Evolutionary conservation across 2,113 vertebrate species (phyloP), one percentile per base, ranked within the genome.

Genomic region (Electrona antarctica): DNA sequence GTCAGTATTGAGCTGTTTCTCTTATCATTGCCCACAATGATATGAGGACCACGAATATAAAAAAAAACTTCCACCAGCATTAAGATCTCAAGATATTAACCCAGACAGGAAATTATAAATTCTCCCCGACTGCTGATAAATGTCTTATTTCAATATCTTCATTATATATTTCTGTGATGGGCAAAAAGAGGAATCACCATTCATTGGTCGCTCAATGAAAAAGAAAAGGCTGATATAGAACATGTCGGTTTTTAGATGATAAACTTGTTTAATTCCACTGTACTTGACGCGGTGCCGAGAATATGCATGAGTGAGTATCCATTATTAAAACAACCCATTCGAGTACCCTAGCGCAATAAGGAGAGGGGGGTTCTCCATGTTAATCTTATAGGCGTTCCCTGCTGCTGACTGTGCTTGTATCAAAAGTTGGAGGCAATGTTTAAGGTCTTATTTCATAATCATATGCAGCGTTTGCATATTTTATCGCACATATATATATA

Each of bases 291-390:
- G 61, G 80, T 41, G 15, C 63, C 65, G 77, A 80, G 80, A 84
- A 90, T 90, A 86, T 89, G 69, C 87, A 90, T 90, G 87, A 83
- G 87, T 81, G 74, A 86, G 67, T 83, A 82, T 91, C 85, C 84
- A 92, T 90, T 88, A 90, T 93, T 90, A 88, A 92, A 80, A 79
- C n/a, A 14, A 73, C 62, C 81, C 69, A 67, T 84, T 87, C 76
- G 66, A 69, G 76, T 78, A 78, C 71, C 67, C 74, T 71, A 77
- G 81, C 14, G 84, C 76, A 81, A 87, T 84, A 77, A 88, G 74
- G 62, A 64, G 51, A 76, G 58, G 83, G 67, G 45, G 67, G 45
- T 70, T 67, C 66, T 80, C 88, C 47, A 8, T 87, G 86, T 85
- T 90, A 80, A 85, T 91, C 79, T 86, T 76, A 21, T 63, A 79